Base-by-base conservation (phyloP, 2,888 invertebrate species). In the Pomacea canaliculata region DNA sequence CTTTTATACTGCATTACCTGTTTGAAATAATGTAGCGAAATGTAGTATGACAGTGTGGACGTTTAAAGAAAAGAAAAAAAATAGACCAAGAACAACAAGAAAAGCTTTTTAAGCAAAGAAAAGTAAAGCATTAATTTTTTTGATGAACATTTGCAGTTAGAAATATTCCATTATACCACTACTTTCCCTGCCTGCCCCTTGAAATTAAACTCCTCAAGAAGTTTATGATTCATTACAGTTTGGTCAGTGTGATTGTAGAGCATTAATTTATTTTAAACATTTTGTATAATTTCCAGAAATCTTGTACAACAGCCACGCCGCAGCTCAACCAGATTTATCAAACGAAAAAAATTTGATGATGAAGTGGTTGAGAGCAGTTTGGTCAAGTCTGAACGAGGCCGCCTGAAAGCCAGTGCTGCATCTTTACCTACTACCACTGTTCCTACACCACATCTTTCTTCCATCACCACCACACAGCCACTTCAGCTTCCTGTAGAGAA, bases 281-380 rank as follows among this genome's bases (percentile, higher is more conserved):
- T 56, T 56, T 56, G 51, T 56, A 2, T 13, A 56, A 16, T 49
- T 18, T 37, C 19, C 70, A 78, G 76, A 51, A 65, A 70, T 27
- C n/a, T 75, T 48, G 67, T 56, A 56, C 51, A 56, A 8, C 77
- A 75, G 46, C 77, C 76, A 51, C 73, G 80, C 18, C 70, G 80
- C 51, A 80, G 77, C 37, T 77, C 78, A 56, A 76, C 76, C 7
- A 75, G 98, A 78, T 97, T 97, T 1, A 98, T 98, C 85, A 98
- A 98, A 91, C 93, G 98, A 0, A 95, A 96, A 86, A 95, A 97
- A 85, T 98, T 98, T 91, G 98, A 98, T 89, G 98, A 98, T 93
- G 98, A 99, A 91, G 92, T 98, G 77, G 98, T 98, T 0, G 98
- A 98, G 85, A 96, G 96, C 83, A 96, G 96, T 90, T 91, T 95